Conservation (phyloP, 1,140 invertebrate species). For the Melitaea cinxia region DNA sequence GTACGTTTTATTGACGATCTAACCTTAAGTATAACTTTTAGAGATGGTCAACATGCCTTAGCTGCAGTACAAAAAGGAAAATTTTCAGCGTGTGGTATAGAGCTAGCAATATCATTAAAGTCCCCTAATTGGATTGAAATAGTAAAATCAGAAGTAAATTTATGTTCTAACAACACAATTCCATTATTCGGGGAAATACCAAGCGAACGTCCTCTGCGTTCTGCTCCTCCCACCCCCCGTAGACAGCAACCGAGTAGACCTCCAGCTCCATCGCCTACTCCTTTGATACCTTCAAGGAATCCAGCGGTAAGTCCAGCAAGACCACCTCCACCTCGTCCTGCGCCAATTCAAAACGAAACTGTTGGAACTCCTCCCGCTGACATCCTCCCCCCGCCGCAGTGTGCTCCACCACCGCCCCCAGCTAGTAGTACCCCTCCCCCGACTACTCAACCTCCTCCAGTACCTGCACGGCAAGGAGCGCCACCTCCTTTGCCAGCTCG, state of each 20-base stretch:
- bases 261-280: constrained; percentile 83
- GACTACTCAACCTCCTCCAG: constrained; percentile 83
- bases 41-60: constrained; percentile 91
- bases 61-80: constrained; percentile 84
- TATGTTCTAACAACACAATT: constrained; percentile 92
- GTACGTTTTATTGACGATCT: constrained; percentile 93
- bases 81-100: constrained; percentile 85
- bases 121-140: constrained; percentile 91
- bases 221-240: constrained; percentile 78
- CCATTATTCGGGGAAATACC: constrained; percentile 84
- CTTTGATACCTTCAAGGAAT: constrained; percentile 83
- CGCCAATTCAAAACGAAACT: constrained; percentile 75
- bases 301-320: constrained; percentile 75
- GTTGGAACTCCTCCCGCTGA: constrained; percentile 60
- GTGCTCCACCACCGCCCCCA: constrained; percentile 86
- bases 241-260: constrained; percentile 72
- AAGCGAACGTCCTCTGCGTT: constrained; percentile 63
- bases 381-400: constrained; percentile 72
- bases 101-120: constrained; percentile 89
- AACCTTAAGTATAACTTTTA: constrained; percentile 94
- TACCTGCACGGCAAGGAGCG: constrained; percentile 81
- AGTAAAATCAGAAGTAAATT: constrained; percentile 90
- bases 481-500: constrained; percentile 88
- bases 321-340: constrained; percentile 80
- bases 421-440: constrained; percentile 78